Evolutionary conservation across 2,113 vertebrate species (phyloP).

Genomic region (Piaya cayana): DNA sequence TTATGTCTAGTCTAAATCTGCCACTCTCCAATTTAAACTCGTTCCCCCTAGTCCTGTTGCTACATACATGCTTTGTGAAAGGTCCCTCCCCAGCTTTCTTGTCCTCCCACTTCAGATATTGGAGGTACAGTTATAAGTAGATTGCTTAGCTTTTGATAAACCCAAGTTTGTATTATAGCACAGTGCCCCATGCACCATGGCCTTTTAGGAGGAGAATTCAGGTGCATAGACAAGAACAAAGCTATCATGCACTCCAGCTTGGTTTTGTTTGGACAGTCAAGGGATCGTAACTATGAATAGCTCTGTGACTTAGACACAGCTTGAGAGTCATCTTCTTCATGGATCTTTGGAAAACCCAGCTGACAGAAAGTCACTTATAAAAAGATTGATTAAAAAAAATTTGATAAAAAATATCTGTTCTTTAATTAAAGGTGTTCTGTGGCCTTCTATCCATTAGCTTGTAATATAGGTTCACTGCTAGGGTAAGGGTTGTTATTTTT

Average conservation of each 20-base stretch:
- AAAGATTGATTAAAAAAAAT: not conserved
- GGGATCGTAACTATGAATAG: not conserved
- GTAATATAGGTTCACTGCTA: not conserved
- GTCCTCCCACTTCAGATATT: too few relatives aligned
- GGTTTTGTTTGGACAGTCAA: not conserved
- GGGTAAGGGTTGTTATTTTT: not conserved
- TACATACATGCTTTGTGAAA: too few relatives aligned
- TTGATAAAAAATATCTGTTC: not conserved
- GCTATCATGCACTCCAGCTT: not conserved
- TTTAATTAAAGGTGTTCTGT: not conserved
- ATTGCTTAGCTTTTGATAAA: not conserved
- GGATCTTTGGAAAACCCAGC: not conserved
- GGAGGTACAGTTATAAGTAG: not conserved
- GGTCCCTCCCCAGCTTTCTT: too few relatives aligned
- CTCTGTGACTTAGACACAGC: not conserved
- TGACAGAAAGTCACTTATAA: not conserved
- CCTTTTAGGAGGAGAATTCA: not conserved
- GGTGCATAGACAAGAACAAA: not conserved
- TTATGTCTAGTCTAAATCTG: too few relatives aligned
- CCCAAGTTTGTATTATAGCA: not conserved
- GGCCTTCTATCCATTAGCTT: not conserved
- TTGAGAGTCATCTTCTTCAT: not conserved
- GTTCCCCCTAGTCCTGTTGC: too few relatives aligned
- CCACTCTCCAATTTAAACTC: too few relatives aligned
- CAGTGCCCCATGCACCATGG: not conserved